Conservation (phyloP, 2,113 vertebrate genomes). For the Dolichotis patagonum region DNA sequence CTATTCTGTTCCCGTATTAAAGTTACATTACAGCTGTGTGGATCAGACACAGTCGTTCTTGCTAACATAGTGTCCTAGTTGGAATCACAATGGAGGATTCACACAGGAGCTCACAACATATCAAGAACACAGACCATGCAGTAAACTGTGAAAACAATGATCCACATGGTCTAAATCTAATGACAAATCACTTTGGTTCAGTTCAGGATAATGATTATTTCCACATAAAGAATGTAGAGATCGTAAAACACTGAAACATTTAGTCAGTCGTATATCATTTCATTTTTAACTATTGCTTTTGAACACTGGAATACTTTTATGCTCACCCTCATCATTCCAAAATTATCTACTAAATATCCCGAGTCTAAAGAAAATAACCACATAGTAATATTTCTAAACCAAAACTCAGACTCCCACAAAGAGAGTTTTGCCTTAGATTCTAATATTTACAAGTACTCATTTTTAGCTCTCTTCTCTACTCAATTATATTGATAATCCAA, state of each 20-base stretch:
- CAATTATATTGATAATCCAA: not conserved
- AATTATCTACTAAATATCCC: not conserved
- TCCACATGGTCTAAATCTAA: not conserved
- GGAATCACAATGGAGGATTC: not conserved
- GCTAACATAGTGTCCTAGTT: not conserved
- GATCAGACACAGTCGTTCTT: not conserved
- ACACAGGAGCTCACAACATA: not conserved
- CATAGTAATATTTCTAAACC: not conserved
- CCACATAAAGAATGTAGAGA: not conserved
- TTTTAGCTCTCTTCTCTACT: not conserved
- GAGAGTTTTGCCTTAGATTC: not conserved
- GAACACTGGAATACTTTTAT: not conserved
- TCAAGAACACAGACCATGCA: not conserved
- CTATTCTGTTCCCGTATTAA: not conserved
- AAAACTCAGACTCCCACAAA: not conserved
- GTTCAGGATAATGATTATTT: not conserved
- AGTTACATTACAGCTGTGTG: not conserved
- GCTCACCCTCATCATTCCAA: not conserved
- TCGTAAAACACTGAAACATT: not conserved
- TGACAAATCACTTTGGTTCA: not conserved
- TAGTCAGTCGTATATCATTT: not conserved
- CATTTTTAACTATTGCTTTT: not conserved
- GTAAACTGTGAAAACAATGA: slow-evolving; percentile 32
- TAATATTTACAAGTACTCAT: not conserved
- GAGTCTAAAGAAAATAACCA: not conserved